These are phyloP conservation scores for Platycheirus rosarum DNA, from an alignment of 2,888 invertebrate species.

Conservation along the genomic window DNA sequence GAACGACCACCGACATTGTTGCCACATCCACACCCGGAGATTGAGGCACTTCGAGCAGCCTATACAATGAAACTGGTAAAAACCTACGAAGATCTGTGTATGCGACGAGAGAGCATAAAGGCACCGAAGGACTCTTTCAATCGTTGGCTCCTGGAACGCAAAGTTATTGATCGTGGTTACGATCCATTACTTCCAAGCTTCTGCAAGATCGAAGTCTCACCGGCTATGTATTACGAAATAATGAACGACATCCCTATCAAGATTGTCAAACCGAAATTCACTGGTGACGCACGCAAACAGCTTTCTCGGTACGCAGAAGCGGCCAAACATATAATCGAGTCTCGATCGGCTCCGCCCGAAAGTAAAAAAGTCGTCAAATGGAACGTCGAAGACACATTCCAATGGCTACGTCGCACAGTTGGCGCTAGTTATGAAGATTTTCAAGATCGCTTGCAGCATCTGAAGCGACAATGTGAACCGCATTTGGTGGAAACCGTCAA, in stretches of 20 bases:
- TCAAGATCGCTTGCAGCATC: slow-evolving; percentile 89
- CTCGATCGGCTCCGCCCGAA: slow-evolving; percentile 94
- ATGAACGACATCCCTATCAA: slow-evolving; percentile 99
- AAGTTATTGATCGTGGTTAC: slow-evolving; percentile 93
- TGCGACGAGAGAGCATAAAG: slow-evolving; percentile 95
- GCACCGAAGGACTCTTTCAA: slow-evolving; percentile 98
- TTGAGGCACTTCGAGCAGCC: slow-evolving; percentile 93
- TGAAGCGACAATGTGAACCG: slow-evolving; percentile 97
- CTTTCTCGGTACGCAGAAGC: slow-evolving; percentile 97
- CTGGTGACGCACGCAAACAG: slow-evolving; percentile 96
- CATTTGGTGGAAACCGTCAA: slow-evolving; percentile 97
- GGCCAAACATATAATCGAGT: slow-evolving; percentile 98
- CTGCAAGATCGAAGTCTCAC: slow-evolving; percentile 95
- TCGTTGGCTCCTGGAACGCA: slow-evolving; percentile 97
- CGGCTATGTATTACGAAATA: slow-evolving; percentile 97
- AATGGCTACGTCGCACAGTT: slow-evolving; percentile 95
- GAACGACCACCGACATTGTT: slow-evolving; percentile 93
- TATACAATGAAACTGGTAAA: slow-evolving; percentile 92
- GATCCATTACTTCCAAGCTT: slow-evolving; percentile 96
- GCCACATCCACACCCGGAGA: slow-evolving; percentile 96
- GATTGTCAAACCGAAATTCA: slow-evolving; percentile 96
- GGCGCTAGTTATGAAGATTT: slow-evolving; percentile 98
- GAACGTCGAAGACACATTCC: slow-evolving; percentile 99
- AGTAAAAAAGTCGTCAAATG: slow-evolving; percentile 98
- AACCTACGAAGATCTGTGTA: slow-evolving; percentile 96